Conservation (phyloP, 1,140 invertebrate species). For the Drosophila lacteicornis region DNA sequence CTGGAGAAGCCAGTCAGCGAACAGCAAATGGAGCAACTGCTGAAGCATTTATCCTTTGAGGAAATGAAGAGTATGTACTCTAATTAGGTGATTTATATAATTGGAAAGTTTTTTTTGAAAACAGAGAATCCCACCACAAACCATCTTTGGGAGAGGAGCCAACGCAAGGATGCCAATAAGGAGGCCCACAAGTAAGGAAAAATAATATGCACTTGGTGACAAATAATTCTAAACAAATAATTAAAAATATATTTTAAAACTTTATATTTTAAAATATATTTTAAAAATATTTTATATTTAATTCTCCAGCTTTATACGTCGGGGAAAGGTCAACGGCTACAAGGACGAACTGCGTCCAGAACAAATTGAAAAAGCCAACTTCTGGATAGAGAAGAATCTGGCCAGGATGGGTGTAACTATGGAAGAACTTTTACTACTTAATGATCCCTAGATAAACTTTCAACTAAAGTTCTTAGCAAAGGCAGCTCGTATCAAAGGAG, state of each 20-base stretch:
- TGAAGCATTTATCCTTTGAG: constrained; percentile 69
- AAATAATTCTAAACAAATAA: not conserved
- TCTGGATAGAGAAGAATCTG: constrained; percentile 18
- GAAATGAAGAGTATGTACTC: constrained; percentile 67
- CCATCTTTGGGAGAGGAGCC: constrained; percentile 43
- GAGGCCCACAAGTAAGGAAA: constrained; percentile 28
- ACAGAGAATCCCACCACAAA: constrained; percentile 58
- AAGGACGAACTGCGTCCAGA: constrained; percentile 57
- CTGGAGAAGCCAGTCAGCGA: constrained; percentile 51
- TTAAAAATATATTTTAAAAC: no score
- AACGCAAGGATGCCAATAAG: constrained; percentile 12
- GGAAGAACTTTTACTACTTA: constrained; percentile 47
- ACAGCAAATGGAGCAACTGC: constrained; percentile 55
- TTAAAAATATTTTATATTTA: not conserved
- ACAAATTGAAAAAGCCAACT: constrained; percentile 42
- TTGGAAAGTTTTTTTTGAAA: not conserved
- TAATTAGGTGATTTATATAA: not conserved
- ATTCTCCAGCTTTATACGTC: constrained; percentile 55
- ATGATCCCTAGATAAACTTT: not conserved
- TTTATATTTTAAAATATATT: no score
- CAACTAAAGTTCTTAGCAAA: no score
- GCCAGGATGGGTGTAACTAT: constrained; percentile 30
- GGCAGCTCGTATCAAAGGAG: no score
- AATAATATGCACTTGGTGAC: not conserved
- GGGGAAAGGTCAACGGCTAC: constrained; percentile 62